Evolutionary conservation across 1,140 invertebrate species (phyloP).

Genomic region (Aphidius ervi): DNA sequence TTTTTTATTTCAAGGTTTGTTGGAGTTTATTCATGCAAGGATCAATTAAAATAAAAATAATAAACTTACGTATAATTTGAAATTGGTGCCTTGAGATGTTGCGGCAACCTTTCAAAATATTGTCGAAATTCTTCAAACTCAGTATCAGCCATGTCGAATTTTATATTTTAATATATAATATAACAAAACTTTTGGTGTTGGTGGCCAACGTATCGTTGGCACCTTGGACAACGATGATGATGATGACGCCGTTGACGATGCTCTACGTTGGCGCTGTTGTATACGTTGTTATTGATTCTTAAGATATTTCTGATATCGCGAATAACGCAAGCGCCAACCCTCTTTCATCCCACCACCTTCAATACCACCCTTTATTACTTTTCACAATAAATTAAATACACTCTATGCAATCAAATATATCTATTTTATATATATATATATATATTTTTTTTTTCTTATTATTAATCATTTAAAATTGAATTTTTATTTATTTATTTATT

Average conservation of each 20-base stretch:
- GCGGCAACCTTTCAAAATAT: constrained; percentile 75
- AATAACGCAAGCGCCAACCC: constrained; percentile 4
- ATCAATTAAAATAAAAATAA: not conserved
- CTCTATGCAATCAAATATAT: no score
- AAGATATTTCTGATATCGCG: not conserved
- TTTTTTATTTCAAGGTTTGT: not conserved
- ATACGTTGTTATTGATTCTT: constrained; percentile 4
- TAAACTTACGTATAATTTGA: constrained; percentile 62
- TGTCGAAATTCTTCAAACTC: constrained; percentile 89
- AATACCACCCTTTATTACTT: no score
- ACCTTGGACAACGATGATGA: constrained; percentile 9
- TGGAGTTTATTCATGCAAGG: not conserved
- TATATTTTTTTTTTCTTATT: no score
- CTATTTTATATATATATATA: no score
- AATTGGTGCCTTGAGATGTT: constrained; percentile 72
- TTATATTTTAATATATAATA: no score
- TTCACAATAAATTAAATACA: not conserved
- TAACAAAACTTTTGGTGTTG: constrained; percentile 25
- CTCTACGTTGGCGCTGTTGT: not conserved
- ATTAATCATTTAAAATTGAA: no score
- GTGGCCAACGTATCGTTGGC: constrained; percentile 4
- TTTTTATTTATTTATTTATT: no score
- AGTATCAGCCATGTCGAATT: constrained; percentile 72
- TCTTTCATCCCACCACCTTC: not conserved
- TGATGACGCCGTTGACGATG: not conserved